Evolutionary conservation across 2,797 vertebrate genomes (phyloP).

Genomic region (Meda fulgida): DNA sequence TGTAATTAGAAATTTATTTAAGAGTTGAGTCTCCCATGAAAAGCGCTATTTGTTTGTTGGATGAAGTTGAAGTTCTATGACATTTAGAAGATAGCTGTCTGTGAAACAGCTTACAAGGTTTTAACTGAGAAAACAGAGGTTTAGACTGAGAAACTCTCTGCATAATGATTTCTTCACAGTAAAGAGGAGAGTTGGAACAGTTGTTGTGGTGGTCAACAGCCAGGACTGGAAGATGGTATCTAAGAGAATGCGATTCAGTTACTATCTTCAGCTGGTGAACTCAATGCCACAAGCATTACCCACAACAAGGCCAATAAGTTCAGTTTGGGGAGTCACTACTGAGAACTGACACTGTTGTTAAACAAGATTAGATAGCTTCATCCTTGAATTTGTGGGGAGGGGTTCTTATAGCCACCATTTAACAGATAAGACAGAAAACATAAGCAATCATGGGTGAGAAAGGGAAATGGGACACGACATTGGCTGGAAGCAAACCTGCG

Average conservation of each 20-base stretch:
- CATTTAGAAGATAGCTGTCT: background rate
- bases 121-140: background rate
- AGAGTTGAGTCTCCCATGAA: no score
- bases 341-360: background rate
- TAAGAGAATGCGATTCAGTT: constrained; percentile 41
- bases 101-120: background rate
- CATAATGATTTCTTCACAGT: constrained; percentile 41
- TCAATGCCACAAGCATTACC: constrained; percentile 22
- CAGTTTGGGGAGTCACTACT: constrained; percentile 16
- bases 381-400: background rate
- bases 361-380: constrained; percentile 5
- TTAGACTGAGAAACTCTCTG: constrained; percentile 12
- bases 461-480: background rate
- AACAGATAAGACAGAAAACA: background rate
- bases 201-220: constrained; percentile 51
- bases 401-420: background rate
- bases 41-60: background rate
- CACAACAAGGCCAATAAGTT: constrained; percentile 37
- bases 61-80: background rate
- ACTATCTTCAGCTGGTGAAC: constrained; percentile 46
- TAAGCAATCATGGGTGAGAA: background rate
- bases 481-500: background rate
- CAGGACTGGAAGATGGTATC: constrained; percentile 50
- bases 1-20: background rate
- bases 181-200: constrained; percentile 59